Evolutionary conservation across 2,113 vertebrate genomes (phyloP).

Genomic region (Aleadryas rufinucha): DNA sequence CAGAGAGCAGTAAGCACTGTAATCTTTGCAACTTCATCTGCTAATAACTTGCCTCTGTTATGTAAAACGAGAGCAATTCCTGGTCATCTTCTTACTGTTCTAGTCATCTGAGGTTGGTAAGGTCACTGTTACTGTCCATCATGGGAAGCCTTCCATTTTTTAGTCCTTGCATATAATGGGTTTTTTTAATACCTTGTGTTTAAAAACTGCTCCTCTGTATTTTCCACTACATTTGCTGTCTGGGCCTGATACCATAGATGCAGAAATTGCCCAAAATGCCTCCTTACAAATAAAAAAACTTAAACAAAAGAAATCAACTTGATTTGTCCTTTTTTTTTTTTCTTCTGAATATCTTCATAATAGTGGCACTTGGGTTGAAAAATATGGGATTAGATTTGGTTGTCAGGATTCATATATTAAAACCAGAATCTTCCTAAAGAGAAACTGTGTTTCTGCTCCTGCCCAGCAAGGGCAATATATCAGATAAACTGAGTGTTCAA

Average conservation of each 20-base stretch:
- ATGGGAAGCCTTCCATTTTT: not conserved
- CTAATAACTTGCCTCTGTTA: constrained; percentile 17
- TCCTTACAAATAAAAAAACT: not conserved
- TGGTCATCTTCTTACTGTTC: not conserved
- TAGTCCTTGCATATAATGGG: fast-evolving
- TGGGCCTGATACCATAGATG: not conserved
- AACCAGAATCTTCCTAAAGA: not conserved
- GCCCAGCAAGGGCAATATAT: not conserved
- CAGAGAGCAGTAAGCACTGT: constrained; percentile 11
- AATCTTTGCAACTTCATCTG: constrained; percentile 45
- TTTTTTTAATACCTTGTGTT: not conserved
- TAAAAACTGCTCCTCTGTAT: not conserved
- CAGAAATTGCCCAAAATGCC: not conserved
- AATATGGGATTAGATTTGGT: not conserved
- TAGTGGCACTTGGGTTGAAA: not conserved
- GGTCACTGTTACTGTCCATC: not conserved
- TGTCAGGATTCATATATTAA: not conserved
- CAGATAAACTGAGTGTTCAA: not conserved
- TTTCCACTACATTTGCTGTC: not conserved
- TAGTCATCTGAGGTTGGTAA: not conserved
- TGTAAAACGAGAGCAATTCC: not conserved
- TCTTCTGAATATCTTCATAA: not conserved
- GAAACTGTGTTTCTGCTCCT: not conserved
- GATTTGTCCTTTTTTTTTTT: not conserved
- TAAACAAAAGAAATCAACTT: not conserved